Evolutionary conservation across 2,888 invertebrate genomes (phyloP), one percentile per base, ranked within the genome.

Genomic region (Euphydryas editha): DNA sequence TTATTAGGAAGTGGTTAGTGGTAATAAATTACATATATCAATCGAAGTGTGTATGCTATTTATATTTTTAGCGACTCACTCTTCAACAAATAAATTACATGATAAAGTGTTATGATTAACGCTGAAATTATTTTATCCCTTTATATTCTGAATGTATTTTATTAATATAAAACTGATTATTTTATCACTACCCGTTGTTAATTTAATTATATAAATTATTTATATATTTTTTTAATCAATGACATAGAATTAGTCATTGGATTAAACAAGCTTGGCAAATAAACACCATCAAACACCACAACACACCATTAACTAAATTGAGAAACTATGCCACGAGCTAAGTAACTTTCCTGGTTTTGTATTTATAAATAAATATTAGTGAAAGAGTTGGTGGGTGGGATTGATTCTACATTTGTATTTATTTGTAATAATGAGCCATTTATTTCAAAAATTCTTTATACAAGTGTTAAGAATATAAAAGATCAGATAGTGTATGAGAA

Each of bases 331-430:
- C 11, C 18, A 20, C 47, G 20, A 18, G n/a, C 1, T 47, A 17
- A 42, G 42, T 3, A 3, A 20, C 18, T 15, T 18, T 47, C 13
- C 47, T 10, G 46, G 20, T n/a, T 5, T 46, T 46, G 7, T 44
- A 6, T 44, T 20, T 47, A 47, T 47, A 47, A 47, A 47, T 18
- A 47, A 47, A 47, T 20, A 47, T 18, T 47, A 17, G 5, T 47
- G 20, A 47, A 47, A n/a, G 20, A 47, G 18, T 20, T 47, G 11
- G 1, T 20, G 30, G 30, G 30, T 30, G 30, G 30, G 1, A 30
- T 7, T 30, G 30, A 8, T 30, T 30, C 6, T 8, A 4, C 8
- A 30, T 30, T 30, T 30, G n/a, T n/a, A n/a, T n/a, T n/a, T n/a
- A n/a, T 30, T 30, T 30, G 30, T 30, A 30, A 30, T 1, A 30